Evolutionary conservation across 2,113 vertebrate genomes (phyloP).

Genomic region (Rhinichthys klamathensis): DNA sequence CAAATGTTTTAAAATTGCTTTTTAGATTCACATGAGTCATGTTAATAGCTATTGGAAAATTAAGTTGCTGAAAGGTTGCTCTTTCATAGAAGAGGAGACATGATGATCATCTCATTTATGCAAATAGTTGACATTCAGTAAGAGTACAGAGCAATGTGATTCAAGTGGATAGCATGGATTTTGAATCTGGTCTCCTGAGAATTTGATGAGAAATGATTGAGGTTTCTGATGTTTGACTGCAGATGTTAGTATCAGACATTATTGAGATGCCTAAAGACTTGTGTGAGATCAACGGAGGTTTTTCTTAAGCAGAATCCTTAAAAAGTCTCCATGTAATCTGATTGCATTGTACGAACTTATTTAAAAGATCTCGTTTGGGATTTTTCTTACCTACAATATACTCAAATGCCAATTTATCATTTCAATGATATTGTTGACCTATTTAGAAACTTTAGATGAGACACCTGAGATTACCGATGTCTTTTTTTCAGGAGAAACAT

Average conservation of each 20-base stretch:
- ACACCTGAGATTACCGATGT: too few species aligned
- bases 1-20: slow-evolving; percentile 14
- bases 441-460: too few species aligned
- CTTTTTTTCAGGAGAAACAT: too few species aligned
- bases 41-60: background rate
- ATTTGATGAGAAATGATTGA: background rate
- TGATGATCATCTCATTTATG: background rate
- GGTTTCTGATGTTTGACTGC: background rate
- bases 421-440: too few species aligned
- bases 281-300: background rate
- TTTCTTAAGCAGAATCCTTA: background rate
- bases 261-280: background rate
- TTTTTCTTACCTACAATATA: background rate
- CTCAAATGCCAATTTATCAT: background rate
- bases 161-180: too few species aligned
- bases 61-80: background rate
- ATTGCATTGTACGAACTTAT: background rate
- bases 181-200: background rate
- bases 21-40: background rate
- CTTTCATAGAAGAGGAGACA: background rate
- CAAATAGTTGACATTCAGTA: background rate
- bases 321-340: background rate
- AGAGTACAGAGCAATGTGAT: too few species aligned
- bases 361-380: background rate
- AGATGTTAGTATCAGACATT: background rate